These are phyloP conservation scores for Volucella zonaria DNA, from an alignment of 2,888 invertebrate genomes.

Conservation along the genomic window DNA sequence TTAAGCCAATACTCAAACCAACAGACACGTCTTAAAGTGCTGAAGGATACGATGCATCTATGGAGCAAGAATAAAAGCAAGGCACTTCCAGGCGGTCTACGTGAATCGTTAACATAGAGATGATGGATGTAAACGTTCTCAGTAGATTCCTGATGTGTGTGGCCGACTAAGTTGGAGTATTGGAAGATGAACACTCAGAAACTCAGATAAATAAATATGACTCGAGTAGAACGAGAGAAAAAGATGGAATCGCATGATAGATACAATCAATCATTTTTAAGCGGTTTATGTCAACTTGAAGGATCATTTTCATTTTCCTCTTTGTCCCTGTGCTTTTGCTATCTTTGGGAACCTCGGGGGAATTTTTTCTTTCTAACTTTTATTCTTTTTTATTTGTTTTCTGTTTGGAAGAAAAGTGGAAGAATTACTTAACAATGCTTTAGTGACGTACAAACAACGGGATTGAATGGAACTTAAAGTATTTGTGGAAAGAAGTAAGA, in stretches of 20 bases:
- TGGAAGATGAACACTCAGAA: conserved; percentile 23
- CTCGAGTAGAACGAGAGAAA: conserved; percentile 44
- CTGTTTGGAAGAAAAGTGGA: conserved; percentile 1
- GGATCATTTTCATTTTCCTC: conserved; percentile 49
- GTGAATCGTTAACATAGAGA: conserved; percentile 42
- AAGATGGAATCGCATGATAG: conserved; percentile 58
- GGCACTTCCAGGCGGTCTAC: not conserved
- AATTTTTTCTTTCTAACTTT: not conserved
- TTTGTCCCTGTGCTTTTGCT: conserved; percentile 21
- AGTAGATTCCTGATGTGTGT: conserved; percentile 19
- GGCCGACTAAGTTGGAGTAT: not conserved
- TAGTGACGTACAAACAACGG: not conserved
- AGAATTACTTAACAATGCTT: conserved; percentile 13
- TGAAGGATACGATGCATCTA: not conserved
- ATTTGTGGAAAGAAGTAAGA: not conserved
- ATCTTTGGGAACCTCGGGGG: conserved; percentile 9
- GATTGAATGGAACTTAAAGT: not conserved
- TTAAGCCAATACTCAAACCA: conserved; percentile 1
- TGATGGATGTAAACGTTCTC: conserved; percentile 61
- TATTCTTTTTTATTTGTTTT: not conserved
- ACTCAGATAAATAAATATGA: conserved; percentile 17
- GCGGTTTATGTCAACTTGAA: conserved; percentile 66
- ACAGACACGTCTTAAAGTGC: conserved; percentile 1
- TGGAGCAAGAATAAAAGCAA: not conserved
- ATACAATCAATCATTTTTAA: conserved; percentile 72